Percentiles rank a stretch among this genome's conserved stretches.
phyloP scores from a whole-genome alignment of 2,113 vertebrate species.

The Thomomys bottae region DNA sequence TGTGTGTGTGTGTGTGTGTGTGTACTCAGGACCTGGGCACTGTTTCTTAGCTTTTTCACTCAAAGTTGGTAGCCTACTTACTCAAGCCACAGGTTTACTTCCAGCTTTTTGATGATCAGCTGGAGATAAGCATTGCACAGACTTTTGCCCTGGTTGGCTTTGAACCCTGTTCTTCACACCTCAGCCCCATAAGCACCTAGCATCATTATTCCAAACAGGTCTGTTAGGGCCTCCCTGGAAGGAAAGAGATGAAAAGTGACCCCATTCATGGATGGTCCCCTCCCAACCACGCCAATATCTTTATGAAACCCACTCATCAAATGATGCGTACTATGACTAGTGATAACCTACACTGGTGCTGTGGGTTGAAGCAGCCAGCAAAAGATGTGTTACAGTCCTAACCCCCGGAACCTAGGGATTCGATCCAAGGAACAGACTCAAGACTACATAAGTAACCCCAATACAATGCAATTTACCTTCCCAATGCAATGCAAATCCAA shows the following conservation, averaged over 20 bases:
- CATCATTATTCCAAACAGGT: neutral
- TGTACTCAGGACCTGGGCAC: too few species aligned
- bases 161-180: too few species aligned
- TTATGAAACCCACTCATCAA: accelerated
- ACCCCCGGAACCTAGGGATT: accelerated
- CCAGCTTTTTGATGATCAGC: too few species aligned
- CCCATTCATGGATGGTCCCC: too few species aligned
- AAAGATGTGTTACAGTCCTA: neutral
- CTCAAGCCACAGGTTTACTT: too few species aligned
- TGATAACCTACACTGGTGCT: neutral
- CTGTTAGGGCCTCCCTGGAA: neutral
- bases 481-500: neutral
- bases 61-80: too few species aligned
- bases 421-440: neutral
- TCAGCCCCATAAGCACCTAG: too few species aligned
- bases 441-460: neutral
- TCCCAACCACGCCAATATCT: neutral
- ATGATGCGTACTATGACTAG: neutral
- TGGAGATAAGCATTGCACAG: too few species aligned
- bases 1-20: too few species aligned
- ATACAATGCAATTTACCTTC: neutral
- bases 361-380: neutral
- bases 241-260: neutral
- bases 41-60: too few species aligned
- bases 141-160: too few species aligned